phyloP scores from a whole-genome alignment of 2,888 invertebrate genomes.

The Atethmia centrago region DNA sequence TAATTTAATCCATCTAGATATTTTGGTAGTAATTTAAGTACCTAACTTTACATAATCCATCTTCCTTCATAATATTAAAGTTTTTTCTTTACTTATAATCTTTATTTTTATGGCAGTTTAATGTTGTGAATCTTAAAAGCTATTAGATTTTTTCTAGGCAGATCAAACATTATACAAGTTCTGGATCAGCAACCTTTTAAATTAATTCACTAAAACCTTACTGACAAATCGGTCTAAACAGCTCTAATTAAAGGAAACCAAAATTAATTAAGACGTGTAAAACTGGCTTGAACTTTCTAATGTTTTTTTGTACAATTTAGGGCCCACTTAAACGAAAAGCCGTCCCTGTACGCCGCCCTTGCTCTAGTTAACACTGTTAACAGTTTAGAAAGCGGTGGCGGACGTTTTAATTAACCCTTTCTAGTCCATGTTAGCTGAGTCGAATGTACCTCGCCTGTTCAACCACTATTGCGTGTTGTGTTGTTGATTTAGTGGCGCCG shows the following conservation, averaged over 20 bases:
- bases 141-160: neutral
- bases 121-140: constrained; percentile 1
- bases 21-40: neutral
- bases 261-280: constrained; percentile 30
- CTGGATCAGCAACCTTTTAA: constrained; percentile 7
- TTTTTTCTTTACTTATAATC: neutral
- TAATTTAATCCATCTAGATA: neutral
- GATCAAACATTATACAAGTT: constrained; percentile 20
- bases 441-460: constrained; percentile 59
- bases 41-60: neutral
- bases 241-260: constrained; percentile 33
- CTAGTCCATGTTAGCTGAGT: constrained; percentile 63
- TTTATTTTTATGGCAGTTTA: constrained; percentile 1
- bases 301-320: constrained; percentile 30
- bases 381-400: constrained; percentile 67
- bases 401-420: constrained; percentile 83
- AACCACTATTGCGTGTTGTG: constrained; percentile 62
- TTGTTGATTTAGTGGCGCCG: constrained; percentile 58
- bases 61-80: neutral
- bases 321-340: constrained; percentile 23
- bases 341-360: constrained; percentile 59
- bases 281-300: constrained; percentile 21
- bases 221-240: constrained; percentile 37
- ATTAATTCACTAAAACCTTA: constrained; percentile 20
- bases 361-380: constrained; percentile 68